Evolutionary conservation across 2,113 vertebrate species (phyloP).

Genomic region (Cyphomyrus discorhynchus): DNA sequence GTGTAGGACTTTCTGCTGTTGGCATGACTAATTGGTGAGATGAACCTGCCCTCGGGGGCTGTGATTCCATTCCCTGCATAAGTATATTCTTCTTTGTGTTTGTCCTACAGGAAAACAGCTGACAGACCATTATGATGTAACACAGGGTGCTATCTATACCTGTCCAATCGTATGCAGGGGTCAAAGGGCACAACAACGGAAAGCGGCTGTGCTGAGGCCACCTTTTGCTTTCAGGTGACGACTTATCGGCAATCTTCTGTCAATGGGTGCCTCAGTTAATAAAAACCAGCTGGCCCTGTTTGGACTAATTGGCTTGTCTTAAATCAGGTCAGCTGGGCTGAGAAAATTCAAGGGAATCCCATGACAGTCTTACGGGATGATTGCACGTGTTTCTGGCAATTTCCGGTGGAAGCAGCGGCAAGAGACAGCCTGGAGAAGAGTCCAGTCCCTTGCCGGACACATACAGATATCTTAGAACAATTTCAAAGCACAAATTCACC

Average conservation of each 20-base stretch:
- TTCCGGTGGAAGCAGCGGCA: neutral
- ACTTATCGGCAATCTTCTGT: neutral
- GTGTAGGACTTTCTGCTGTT: conserved; percentile 13
- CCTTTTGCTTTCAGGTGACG: neutral
- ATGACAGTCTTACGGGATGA: neutral
- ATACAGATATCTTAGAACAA: neutral
- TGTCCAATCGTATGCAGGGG: neutral
- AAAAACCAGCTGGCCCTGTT: neutral
- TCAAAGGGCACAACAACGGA: neutral
- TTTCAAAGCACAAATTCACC: neutral
- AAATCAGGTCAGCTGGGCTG: neutral
- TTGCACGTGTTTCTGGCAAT: neutral
- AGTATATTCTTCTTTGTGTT: neutral
- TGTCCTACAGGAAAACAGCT: neutral
- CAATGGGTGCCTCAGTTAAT: neutral
- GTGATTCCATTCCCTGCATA: neutral
- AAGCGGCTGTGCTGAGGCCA: neutral
- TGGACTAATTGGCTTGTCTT: neutral
- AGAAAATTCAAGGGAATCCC: neutral
- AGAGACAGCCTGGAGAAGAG: neutral
- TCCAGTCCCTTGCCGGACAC: neutral
- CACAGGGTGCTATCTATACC: neutral
- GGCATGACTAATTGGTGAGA: conserved; percentile 20
- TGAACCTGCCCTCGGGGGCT: neutral
- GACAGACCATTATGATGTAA: neutral